Conservation (phyloP, 2,797 vertebrate species). For the Catharus ustulatus region DNA sequence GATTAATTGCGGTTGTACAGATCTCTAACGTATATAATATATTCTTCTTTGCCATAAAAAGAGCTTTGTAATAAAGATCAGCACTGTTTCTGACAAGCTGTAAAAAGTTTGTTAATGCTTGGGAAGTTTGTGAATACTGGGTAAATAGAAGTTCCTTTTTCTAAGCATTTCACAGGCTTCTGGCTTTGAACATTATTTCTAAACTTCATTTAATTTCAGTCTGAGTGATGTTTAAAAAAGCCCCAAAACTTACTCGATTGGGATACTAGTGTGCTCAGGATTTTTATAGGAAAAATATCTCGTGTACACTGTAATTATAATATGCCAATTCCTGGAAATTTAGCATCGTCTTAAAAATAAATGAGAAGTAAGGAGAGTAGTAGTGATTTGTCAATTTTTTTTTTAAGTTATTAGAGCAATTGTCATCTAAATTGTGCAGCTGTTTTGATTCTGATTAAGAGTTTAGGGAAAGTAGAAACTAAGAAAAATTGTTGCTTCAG, state of each 20-base stretch:
- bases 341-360: background rate
- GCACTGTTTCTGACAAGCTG: background rate
- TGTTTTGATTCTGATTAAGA: background rate
- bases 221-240: background rate
- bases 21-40: background rate
- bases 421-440: background rate
- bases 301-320: background rate
- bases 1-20: background rate
- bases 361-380: background rate
- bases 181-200: background rate
- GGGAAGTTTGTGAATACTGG: background rate
- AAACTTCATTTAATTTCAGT: slow-evolving; percentile 44
- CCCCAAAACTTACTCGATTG: background rate
- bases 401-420: background rate
- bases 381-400: background rate
- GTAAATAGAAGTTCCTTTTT: background rate
- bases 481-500: background rate
- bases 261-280: background rate
- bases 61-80: background rate
- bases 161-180: background rate
- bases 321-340: background rate
- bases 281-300: background rate
- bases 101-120: background rate
- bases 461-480: background rate
- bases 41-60: background rate